Base-by-base conservation (phyloP, 23 tunicate species). In the Clavelina lepadiformis region DNA sequence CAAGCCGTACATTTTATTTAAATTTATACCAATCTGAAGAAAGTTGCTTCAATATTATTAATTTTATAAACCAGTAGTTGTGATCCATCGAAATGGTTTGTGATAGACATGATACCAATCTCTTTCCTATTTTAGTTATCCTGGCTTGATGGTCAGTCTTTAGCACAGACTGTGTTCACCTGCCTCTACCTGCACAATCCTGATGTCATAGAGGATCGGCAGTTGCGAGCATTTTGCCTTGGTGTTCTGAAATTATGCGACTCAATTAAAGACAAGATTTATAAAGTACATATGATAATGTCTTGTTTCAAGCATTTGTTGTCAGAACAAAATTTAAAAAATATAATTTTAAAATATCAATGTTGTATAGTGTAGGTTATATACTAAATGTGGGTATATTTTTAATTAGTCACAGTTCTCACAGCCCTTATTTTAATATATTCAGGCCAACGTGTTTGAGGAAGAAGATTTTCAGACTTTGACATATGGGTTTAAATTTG, bases 131-230 rank as follows among this genome's bases (percentile, higher is more conserved):
- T 69, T 19, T 63, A 88, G 96, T 37, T 89, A 0, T 89, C 97
- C 46, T 89, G 97, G 97, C 44, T 89, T 1, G 97, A 89, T n/a
- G 97, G 97, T 0, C 97, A 89, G 31, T 77, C 97, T 1, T 32
- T 89, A 5, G 97, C 89, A 28, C 97, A 89, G 35, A 89, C 83
- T 15, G 88, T 89, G 23, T 89, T 89, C 30, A 89, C 97, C 7
- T 89, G 89, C 51, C 45, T 89, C 22, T 89, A 81, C 52, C 79
- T 89, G 23, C 97, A 89, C 37, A 65, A 89, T 26, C 74, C 97
- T 5, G 61, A 76, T 55, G 6, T 71, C 6, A 75, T 89, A 26
- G 76, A 81, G 56, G 89, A 89, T 35, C 57, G 83, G 45, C 63
- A 67, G 47, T 38, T 89, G 46, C 54, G 59, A 69, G 89, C 97